Percentiles rank a stretch among this genome's conserved stretches.
These are phyloP conservation scores for Mobula hypostoma DNA, from an alignment of 2,113 vertebrate species.

Conservation along the genomic window DNA sequence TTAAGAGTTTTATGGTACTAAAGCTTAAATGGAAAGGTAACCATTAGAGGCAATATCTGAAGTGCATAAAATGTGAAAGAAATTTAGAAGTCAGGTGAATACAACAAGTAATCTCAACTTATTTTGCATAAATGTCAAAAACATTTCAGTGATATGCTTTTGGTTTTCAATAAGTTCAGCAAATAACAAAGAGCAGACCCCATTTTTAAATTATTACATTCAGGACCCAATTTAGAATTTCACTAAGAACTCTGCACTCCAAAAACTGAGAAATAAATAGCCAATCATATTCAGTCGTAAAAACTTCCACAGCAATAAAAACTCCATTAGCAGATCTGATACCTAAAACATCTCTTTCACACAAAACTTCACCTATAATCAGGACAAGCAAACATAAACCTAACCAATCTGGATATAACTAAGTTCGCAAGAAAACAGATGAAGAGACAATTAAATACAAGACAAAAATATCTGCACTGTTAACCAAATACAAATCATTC, in stretches of 20 bases:
- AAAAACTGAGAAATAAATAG: neutral
- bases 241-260: neutral
- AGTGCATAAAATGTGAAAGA: neutral
- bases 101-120: neutral
- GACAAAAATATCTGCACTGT: neutral
- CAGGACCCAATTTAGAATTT: neutral
- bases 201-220: neutral
- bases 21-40: neutral
- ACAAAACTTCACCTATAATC: neutral
- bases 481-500: neutral
- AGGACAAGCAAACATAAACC: neutral
- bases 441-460: neutral
- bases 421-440: neutral
- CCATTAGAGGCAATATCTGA: neutral
- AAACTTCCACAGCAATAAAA: neutral
- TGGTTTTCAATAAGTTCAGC: neutral
- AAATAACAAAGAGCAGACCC: neutral
- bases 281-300: neutral
- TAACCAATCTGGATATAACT: neutral
- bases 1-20: too few relatives aligned
- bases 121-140: neutral
- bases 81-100: neutral
- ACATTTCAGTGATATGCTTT: neutral
- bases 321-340: neutral
- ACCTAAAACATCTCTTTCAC: neutral